These are phyloP conservation scores for Zaprionus camerounensis DNA, from an alignment of 1,140 invertebrate species.

Conservation along the genomic window DNA sequence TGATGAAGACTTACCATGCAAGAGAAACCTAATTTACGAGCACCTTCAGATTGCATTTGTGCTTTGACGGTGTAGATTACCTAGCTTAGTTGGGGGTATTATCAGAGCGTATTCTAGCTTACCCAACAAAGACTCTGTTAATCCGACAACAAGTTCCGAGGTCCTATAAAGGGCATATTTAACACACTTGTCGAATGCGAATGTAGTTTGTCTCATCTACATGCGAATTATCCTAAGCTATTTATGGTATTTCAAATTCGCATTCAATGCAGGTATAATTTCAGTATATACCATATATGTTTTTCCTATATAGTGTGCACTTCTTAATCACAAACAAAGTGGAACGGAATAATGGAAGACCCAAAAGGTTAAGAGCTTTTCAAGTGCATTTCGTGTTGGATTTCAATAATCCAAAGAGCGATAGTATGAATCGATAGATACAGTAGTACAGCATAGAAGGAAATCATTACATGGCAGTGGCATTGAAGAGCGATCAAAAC, in stretches of 20 bases:
- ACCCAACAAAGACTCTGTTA: neutral
- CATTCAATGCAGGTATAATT: neutral
- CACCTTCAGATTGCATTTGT: neutral
- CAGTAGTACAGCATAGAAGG: neutral
- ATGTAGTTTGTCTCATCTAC: neutral
- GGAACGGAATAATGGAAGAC: neutral
- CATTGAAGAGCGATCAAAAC: neutral
- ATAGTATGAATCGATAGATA: neutral
- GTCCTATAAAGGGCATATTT: constrained; percentile 5
- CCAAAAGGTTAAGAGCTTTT: neutral
- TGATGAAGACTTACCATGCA: neutral
- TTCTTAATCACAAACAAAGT: neutral
- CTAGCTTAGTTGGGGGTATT: neutral
- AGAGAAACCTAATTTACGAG: neutral
- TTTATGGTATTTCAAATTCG: neutral
- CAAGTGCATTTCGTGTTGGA: neutral
- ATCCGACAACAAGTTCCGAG: neutral
- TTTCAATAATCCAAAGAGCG: constrained; percentile 6
- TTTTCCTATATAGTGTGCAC: neutral
- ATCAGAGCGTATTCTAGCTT: neutral
- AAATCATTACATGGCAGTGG: neutral
- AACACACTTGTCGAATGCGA: neutral
- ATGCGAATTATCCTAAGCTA: neutral
- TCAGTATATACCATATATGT: neutral
- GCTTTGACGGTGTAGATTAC: neutral